These are phyloP conservation scores for Saccostrea echinata DNA, from an alignment of 1,140 invertebrate genomes.

Conservation along the genomic window DNA sequence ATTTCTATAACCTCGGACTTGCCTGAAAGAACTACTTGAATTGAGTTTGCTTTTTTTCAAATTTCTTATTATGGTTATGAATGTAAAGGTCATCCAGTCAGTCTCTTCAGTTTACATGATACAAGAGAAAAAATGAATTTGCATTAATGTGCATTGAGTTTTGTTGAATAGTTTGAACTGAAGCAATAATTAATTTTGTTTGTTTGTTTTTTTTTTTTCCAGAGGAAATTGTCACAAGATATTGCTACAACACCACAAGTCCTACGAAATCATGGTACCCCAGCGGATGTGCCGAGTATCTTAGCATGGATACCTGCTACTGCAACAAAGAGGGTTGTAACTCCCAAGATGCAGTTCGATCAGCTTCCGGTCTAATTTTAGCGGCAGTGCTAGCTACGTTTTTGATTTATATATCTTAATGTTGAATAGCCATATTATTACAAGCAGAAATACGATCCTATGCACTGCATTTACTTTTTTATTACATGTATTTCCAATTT, in stretches of 20 bases:
- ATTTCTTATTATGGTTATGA: too few relatives aligned
- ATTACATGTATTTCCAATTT: neutral
- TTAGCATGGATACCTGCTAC: neutral
- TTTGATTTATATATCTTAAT: neutral
- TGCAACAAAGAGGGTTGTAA: slow-evolving; percentile 15
- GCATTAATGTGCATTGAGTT: too few relatives aligned
- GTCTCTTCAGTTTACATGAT: too few relatives aligned
- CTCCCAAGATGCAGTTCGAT: neutral
- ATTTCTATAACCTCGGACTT: too few relatives aligned
- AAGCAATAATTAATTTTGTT: neutral
- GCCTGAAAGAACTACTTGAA: too few relatives aligned
- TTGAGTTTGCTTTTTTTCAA: too few relatives aligned
- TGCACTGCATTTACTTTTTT: neutral
- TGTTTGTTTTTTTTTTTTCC: neutral
- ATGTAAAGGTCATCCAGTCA: too few relatives aligned
- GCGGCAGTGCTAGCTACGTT: neutral
- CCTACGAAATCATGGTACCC: slow-evolving; percentile 10
- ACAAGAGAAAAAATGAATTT: too few relatives aligned
- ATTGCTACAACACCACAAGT: neutral
- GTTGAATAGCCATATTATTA: neutral
- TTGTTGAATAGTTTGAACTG: neutral
- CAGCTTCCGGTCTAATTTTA: neutral
- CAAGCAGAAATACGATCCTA: neutral
- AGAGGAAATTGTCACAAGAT: slow-evolving; percentile 4
- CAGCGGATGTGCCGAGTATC: neutral